Base-by-base conservation (phyloP, 2,888 invertebrate genomes). In the Hirtodrosophila alboralis region DNA sequence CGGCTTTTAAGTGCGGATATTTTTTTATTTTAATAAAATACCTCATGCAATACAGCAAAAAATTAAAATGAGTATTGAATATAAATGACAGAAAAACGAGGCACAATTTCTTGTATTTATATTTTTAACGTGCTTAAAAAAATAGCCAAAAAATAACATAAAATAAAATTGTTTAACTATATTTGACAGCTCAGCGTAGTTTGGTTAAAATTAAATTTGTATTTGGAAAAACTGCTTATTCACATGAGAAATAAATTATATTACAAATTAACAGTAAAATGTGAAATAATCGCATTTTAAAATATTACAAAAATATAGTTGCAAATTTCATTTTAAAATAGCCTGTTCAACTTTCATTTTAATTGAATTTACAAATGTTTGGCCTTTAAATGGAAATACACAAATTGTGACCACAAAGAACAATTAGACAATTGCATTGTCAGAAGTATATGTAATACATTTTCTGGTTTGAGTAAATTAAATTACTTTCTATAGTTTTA, bases 401-500 rank as follows among this genome's bases (percentile, higher is more conserved):
- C 18, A 18, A 18, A 18, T 18, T 18, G 18, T 18, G n/a, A n/a
- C 18, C 18, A 18, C 18, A 18, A 18, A 18, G 18, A 18, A 37
- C 66, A 71, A 53, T 71, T 44, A 52, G 40, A 59, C 49, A 44
- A 58, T 40, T 57, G 43, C 6, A 41, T 56, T 64, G 44, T 45
- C 26, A 30, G 7, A 7, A 27, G 9, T 23, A 26, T 0, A 7
- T n/a, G 13, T 41, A 53, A 37, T 18, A 5, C 18, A 5, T 30
- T 47, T 43, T 23, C 36, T n/a, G n/a, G n/a, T n/a, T n/a, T 18
- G 36, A 51, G 61, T 60, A 47, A 75, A 75, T 81, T 47, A 51
- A 71, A 75, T 78, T 66, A 77, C 48, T 70, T 73, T 48, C n/a
- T n/a, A 61, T 41, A 61, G 44, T 70, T 69, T 75, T 78, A 61